A percentile compares a stretch with the other conserved stretches of the same genome.
These are phyloP conservation scores for Eulemur macaco DNA, from an alignment of 2,113 vertebrate genomes.

Conservation along the genomic window DNA sequence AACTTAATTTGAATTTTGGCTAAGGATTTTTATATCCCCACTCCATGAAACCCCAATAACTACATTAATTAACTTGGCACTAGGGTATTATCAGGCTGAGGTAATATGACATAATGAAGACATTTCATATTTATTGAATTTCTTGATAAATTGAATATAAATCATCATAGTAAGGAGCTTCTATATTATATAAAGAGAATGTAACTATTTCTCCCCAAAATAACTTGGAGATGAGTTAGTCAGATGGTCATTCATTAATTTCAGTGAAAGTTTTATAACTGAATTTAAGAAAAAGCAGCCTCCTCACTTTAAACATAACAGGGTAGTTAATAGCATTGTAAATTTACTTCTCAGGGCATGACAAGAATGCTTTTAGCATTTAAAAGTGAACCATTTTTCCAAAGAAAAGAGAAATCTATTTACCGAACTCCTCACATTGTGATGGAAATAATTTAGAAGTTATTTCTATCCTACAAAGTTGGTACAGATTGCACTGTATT, in stretches of 20 bases:
- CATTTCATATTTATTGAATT: neutral
- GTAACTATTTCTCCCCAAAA: neutral
- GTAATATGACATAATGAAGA: neutral
- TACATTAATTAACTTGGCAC: constrained; percentile 23
- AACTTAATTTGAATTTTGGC: neutral
- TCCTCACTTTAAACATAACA: neutral
- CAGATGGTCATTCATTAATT: neutral
- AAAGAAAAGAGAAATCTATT: neutral
- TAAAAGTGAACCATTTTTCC: neutral
- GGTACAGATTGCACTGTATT: neutral
- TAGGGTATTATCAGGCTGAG: neutral
- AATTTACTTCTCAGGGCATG: neutral
- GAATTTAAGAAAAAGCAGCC: neutral
- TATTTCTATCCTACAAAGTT: neutral
- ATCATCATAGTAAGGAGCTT: neutral
- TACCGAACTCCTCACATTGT: neutral
- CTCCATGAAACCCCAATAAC: neutral
- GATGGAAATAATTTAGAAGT: constrained; percentile 6
- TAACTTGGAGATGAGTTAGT: neutral
- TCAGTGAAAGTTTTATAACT: neutral
- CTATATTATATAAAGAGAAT: neutral
- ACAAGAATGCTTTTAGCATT: constrained; percentile 21
- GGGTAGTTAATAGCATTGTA: neutral
- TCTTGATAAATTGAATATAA: neutral
- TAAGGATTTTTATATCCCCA: neutral